Conservation (phyloP, 2,888 invertebrate genomes). For the Alviniconcha strummeri region DNA sequence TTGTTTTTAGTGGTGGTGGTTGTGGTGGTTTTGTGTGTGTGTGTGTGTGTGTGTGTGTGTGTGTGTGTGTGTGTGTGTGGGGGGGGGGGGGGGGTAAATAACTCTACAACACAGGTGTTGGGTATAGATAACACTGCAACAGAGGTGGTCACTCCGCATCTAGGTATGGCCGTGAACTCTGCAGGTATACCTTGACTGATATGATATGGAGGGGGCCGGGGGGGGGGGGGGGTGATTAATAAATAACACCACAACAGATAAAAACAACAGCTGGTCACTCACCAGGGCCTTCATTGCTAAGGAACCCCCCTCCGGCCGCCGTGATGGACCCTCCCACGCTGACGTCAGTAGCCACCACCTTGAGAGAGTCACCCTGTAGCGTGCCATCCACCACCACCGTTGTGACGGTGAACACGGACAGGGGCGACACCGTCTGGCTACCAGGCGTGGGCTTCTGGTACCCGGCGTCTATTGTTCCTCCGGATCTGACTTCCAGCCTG, state of each 20-base stretch:
- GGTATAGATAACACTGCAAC: not conserved
- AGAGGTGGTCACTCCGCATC: not conserved
- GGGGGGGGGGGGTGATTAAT: too few species aligned
- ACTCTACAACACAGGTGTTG: not conserved
- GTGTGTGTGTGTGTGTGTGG: not conserved
- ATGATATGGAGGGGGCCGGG: too few species aligned
- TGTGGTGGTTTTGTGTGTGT: too few species aligned
- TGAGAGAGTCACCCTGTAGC: slow-evolving; percentile 49
- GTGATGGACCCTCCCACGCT: slow-evolving; percentile 44
- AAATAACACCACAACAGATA: too few species aligned
- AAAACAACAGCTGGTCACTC: not conserved
- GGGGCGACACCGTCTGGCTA: slow-evolving; percentile 34
- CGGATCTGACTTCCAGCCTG: slow-evolving; percentile 18
- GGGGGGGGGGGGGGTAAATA: not conserved
- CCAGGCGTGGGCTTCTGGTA: slow-evolving; percentile 44
- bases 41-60: too few species aligned
- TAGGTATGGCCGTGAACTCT: not conserved
- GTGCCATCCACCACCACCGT: slow-evolving; percentile 47
- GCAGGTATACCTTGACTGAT: not conserved
- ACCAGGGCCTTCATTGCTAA: slow-evolving; percentile 53
- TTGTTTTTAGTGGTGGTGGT: too few species aligned
- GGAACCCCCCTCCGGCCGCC: slow-evolving; percentile 51
- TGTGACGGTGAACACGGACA: slow-evolving; percentile 39
- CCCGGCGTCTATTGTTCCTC: slow-evolving; percentile 44
- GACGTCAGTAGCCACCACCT: slow-evolving; percentile 33